Conservation (phyloP, 2,888 invertebrate genomes). For the Platycheirus albimanus region DNA sequence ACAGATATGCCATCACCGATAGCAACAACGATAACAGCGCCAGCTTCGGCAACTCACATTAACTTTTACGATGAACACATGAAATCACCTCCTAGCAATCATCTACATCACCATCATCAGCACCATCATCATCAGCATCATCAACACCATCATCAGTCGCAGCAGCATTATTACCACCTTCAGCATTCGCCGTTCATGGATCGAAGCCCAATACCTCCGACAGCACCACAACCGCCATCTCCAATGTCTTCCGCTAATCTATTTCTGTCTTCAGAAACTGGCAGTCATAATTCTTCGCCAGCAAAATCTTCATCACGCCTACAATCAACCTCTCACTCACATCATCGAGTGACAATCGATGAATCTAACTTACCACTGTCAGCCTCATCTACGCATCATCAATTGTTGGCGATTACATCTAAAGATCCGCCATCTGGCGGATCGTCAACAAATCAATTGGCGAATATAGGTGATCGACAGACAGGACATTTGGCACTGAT, state of each 20-base stretch:
- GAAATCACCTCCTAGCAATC: conserved; percentile 79
- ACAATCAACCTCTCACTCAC: conserved; percentile 78
- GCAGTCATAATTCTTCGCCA: conserved; percentile 87
- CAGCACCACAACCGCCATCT: conserved; percentile 85
- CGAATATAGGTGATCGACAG: conserved; percentile 77
- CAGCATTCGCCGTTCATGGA: conserved; percentile 80
- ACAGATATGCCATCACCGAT: conserved; percentile 73
- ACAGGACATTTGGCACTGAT: conserved; percentile 81
- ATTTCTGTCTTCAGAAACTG: conserved; percentile 89
- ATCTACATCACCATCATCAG: conserved; percentile 81
- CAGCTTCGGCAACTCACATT: conserved; percentile 75
- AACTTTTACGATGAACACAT: conserved; percentile 76
- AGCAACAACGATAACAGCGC: conserved; percentile 72
- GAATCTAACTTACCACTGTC: conserved; percentile 81
- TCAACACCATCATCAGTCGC: conserved; percentile 74
- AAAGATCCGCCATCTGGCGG: conserved; percentile 79
- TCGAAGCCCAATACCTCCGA: conserved; percentile 75
- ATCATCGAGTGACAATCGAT: conserved; percentile 82
- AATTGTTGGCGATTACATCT: conserved; percentile 72
- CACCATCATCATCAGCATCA: conserved; percentile 78
- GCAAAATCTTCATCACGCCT: conserved; percentile 81
- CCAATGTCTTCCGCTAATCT: conserved; percentile 90
- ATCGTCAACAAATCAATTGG: conserved; percentile 77
- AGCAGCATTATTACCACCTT: conserved; percentile 78
- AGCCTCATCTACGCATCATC: conserved; percentile 78